Evolutionary conservation across 2,888 invertebrate genomes (phyloP).

Genomic region (Ophioninae sp.): DNA sequence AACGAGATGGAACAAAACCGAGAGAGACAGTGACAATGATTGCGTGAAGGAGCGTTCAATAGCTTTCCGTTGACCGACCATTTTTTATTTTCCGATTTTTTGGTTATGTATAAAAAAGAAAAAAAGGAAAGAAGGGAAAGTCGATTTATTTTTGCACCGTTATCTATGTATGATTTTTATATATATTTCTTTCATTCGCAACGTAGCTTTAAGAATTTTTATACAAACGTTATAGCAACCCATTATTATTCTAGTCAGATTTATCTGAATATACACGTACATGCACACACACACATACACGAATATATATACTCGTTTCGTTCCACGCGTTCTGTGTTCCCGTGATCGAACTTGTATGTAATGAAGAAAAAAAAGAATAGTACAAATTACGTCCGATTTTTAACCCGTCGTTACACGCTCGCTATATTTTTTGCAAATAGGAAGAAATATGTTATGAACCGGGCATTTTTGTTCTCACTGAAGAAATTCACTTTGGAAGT

Average conservation of each 20-base stretch:
- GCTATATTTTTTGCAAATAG: not conserved
- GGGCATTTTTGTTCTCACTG: too few relatives aligned
- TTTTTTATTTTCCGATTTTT: constrained; percentile 58
- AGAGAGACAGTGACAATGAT: constrained; percentile 33
- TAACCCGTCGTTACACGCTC: constrained; percentile 22
- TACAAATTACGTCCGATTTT: constrained; percentile 32
- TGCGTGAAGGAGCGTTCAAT: constrained; percentile 27
- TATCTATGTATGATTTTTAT: constrained; percentile 52
- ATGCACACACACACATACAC: not conserved
- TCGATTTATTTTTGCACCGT: constrained; percentile 37
- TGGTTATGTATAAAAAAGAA: constrained; percentile 30
- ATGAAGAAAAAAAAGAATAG: constrained; percentile 10
- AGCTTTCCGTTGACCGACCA: constrained; percentile 32
- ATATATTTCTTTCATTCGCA: constrained; percentile 28
- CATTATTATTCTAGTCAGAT: constrained; percentile 46
- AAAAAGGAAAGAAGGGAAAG: not conserved
- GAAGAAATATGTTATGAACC: too few relatives aligned
- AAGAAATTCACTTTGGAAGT: too few relatives aligned
- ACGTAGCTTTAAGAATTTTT: constrained; percentile 50
- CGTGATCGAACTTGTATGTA: constrained; percentile 27
- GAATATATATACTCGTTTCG: constrained; percentile 38
- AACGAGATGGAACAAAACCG: constrained; percentile 47
- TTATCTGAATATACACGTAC: constrained; percentile 39
- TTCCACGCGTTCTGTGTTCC: constrained; percentile 21
- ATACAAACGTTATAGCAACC: constrained; percentile 32